These are phyloP conservation scores for Bombus difficillimus DNA, from an alignment of 1,140 invertebrate species.

Conservation along the genomic window DNA sequence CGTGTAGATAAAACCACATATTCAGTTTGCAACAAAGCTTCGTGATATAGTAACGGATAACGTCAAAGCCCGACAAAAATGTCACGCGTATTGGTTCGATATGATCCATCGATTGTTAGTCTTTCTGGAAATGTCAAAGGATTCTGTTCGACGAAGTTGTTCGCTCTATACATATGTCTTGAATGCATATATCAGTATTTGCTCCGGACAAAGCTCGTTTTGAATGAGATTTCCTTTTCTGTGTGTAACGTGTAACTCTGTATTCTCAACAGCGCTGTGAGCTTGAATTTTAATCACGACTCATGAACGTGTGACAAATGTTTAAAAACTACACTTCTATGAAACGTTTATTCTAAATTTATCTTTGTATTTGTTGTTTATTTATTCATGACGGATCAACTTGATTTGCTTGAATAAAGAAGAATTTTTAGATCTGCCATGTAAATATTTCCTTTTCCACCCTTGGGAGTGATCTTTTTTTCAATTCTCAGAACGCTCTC, in stretches of 20 bases:
- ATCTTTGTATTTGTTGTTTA: background rate
- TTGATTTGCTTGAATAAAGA: background rate
- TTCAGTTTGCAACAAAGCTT: slow-evolving; percentile 14
- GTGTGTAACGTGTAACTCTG: background rate
- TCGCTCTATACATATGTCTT: background rate
- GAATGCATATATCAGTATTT: background rate
- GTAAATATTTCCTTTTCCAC: background rate
- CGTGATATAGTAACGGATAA: background rate
- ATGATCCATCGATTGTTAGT: slow-evolving; percentile 5
- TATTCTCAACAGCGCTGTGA: background rate
- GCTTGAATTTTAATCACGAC: background rate
- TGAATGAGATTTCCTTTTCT: background rate
- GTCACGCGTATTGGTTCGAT: background rate
- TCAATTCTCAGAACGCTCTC: slow-evolving; percentile 11
- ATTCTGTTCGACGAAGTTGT: background rate
- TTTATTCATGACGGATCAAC: background rate
- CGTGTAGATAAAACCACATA: background rate
- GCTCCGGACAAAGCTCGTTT: background rate
- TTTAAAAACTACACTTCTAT: background rate
- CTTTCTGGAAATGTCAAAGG: slow-evolving; percentile 17
- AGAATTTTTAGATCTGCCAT: background rate
- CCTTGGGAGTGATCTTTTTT: background rate
- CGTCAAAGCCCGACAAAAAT: background rate
- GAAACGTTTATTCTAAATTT: background rate
- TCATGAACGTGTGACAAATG: background rate